Conservation (phyloP, 1,140 invertebrate species). For the Leptopilina boulardi region DNA sequence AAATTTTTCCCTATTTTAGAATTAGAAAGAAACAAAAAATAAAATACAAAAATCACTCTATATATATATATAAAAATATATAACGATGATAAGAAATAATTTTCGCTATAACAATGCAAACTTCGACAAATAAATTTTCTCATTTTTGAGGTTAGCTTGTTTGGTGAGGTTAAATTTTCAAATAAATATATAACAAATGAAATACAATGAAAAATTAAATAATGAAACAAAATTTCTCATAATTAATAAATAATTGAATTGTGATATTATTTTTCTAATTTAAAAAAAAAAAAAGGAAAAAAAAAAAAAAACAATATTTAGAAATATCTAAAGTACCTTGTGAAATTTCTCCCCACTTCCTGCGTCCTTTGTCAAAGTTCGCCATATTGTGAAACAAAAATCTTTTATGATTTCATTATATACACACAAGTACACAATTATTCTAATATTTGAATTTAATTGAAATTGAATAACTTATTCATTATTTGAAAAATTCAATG, state of each 20-base stretch:
- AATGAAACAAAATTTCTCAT: too few relatives aligned
- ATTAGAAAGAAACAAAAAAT: too few relatives aligned
- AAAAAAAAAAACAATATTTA: constrained; percentile 20
- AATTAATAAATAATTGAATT: too few relatives aligned
- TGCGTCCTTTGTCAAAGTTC: constrained; percentile 77
- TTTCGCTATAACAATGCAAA: constrained; percentile 28
- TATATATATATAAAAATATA: too few relatives aligned
- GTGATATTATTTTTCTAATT: too few relatives aligned
- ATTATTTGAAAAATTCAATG: background rate
- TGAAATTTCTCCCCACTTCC: constrained; percentile 75
- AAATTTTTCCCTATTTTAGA: too few relatives aligned
- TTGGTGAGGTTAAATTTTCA: constrained; percentile 64
- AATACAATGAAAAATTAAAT: too few relatives aligned
- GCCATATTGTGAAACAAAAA: constrained; percentile 74
- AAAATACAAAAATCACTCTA: too few relatives aligned
- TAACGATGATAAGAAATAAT: background rate
- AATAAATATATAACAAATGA: background rate
- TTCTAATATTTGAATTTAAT: background rate
- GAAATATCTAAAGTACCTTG: constrained; percentile 69
- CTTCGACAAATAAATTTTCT: too few relatives aligned
- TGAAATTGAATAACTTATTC: background rate
- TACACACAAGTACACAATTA: background rate
- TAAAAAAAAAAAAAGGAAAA: too few relatives aligned
- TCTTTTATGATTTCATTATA: constrained; percentile 37
- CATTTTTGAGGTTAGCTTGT: constrained; percentile 69